Percentiles rank a stretch among this genome's conserved stretches.
These are phyloP conservation scores for Empis stercorea DNA, from an alignment of 2,888 invertebrate genomes.

Conservation along the genomic window DNA sequence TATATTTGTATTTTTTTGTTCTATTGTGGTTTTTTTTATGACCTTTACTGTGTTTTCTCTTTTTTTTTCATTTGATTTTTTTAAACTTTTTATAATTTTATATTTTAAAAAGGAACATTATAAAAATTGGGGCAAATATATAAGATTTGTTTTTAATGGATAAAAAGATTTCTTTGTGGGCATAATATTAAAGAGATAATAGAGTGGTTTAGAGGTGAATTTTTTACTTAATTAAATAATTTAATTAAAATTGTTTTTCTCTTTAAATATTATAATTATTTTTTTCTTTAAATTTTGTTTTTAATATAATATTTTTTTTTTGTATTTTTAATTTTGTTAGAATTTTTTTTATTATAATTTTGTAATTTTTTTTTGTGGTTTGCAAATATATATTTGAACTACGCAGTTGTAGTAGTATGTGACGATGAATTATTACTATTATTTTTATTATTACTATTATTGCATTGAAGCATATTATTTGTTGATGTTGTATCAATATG, in stretches of 20 bases:
- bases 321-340: constrained; percentile 8
- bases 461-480: constrained; percentile 31
- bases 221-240: too few species aligned
- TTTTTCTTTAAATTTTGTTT: not conserved
- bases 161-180: constrained; percentile 1
- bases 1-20: too few species aligned
- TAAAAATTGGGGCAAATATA: too few species aligned
- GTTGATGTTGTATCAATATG: constrained; percentile 20
- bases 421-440: constrained; percentile 19
- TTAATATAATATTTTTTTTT: not conserved
- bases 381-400: constrained; percentile 24
- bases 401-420: constrained; percentile 29
- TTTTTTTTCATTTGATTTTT: too few species aligned
- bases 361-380: not conserved
- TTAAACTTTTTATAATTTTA: too few species aligned
- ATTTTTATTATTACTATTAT: constrained; percentile 27
- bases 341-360: constrained; percentile 14
- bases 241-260: not conserved
- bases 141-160: too few species aligned
- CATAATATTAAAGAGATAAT: constrained; percentile 5
- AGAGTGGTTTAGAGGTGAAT: too few species aligned
- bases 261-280: too few species aligned
- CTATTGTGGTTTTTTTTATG: too few species aligned
- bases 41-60: too few species aligned
- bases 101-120: too few species aligned